phyloP scores from a whole-genome alignment of 2,113 vertebrate genomes.

The Nipponia nippon region DNA sequence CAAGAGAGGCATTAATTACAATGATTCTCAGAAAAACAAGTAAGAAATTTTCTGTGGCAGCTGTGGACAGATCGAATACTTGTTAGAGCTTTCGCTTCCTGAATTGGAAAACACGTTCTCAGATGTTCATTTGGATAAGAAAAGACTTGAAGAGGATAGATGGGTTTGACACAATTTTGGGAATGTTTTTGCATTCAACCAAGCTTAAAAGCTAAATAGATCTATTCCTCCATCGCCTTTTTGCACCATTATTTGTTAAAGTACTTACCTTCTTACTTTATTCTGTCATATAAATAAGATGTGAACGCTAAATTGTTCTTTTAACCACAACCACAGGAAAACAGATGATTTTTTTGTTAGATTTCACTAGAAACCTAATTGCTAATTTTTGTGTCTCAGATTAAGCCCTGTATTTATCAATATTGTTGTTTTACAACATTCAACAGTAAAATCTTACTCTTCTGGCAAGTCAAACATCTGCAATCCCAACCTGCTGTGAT shows the following conservation, averaged over 20 bases:
- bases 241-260: neutral
- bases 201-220: neutral
- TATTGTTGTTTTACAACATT: neutral
- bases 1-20: neutral
- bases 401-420: neutral
- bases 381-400: neutral
- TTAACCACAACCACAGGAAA: neutral
- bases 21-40: slow-evolving; percentile 6
- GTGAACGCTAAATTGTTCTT: neutral
- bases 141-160: neutral
- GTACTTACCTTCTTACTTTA: neutral
- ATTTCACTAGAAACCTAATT: neutral
- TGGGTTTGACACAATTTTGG: neutral
- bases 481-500: neutral
- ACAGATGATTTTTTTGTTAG: neutral
- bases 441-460: neutral
- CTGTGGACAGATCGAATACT: neutral
- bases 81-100: neutral
- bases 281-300: neutral
- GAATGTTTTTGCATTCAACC: neutral
- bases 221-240: neutral
- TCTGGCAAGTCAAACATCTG: neutral
- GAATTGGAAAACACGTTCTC: neutral
- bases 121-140: neutral
- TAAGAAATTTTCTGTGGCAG: neutral